phyloP scores from a whole-genome alignment of 2,113 vertebrate genomes.

The Dipodomys stephensi region DNA sequence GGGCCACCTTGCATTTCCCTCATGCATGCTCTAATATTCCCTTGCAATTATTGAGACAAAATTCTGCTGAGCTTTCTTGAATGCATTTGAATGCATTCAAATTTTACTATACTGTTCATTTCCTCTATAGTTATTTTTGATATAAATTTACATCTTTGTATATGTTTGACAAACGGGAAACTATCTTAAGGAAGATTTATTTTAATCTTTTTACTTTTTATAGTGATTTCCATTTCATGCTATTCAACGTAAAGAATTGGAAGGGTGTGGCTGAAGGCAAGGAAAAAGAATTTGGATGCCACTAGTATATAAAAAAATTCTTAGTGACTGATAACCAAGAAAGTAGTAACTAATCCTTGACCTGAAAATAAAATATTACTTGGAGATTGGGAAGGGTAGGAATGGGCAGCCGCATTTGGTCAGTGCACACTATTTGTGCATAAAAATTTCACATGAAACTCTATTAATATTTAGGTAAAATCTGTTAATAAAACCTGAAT shows the following conservation, averaged over 20 bases:
- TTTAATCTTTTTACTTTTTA: background rate
- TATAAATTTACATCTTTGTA: background rate
- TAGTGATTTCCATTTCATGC: constrained; percentile 18
- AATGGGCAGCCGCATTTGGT: background rate
- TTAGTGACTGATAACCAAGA: background rate
- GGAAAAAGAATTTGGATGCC: background rate
- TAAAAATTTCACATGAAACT: background rate
- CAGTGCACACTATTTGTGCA: background rate
- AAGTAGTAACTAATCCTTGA: background rate
- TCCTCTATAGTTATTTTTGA: background rate
- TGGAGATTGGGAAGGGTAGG: background rate
- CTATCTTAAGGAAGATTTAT: background rate
- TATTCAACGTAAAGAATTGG: background rate
- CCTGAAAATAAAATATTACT: background rate
- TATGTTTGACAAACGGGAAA: background rate
- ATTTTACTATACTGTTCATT: background rate
- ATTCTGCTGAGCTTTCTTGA: constrained; percentile 33
- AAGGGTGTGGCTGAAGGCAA: background rate
- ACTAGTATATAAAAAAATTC: background rate
- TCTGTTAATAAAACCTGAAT: background rate
- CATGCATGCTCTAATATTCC: constrained; percentile 21
- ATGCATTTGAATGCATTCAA: background rate
- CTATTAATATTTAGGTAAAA: background rate
- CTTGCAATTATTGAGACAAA: background rate
- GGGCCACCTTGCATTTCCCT: background rate